Base-by-base conservation (phyloP, 2,888 invertebrate species). In the Linyphia triangularis region DNA sequence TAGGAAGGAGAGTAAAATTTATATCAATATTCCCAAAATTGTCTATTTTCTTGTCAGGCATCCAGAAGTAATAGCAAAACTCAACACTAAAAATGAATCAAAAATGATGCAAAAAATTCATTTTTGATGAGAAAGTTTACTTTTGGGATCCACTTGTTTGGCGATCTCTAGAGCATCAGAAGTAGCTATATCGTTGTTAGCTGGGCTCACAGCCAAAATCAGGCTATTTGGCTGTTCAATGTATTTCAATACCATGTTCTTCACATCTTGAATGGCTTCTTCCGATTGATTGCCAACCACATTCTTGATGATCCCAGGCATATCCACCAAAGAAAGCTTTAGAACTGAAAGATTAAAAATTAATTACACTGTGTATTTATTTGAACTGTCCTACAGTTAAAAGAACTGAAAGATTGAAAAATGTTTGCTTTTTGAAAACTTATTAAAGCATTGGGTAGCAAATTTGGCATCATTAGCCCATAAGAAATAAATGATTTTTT, bases 131-230 rank as follows among this genome's bases (percentile, higher is more conserved):
- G 4, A 19, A 51, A 26, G 89, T 65, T 85, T 75, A 95, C 97
- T 97, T 94, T 97, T 96, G 28, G 97, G 97, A 94, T 99, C 99
- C 22, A 98, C 98, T 94, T 98, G 98, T 94, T 98, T 98, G 92
- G 99, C 98, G 93, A 99, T 95, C 94, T 99, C 99, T 81, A 99
- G 94, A 90, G 99, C 99, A 94, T 99, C 99, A 86, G 99, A 99
- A 94, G 99, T 99, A 89, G 99, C 99, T 93, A 99, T 95, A 94
- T 99, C 99, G 59, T 97, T 96, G 93, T 99, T 99, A 86, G 99
- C 99, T 19, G 99, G 98, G 16, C 98, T 98, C 26, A 99, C 99
- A 70, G 99, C 99, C 92, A 99, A 94, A 92, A 99, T 97, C 89
- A 99, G 95, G 93, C 98, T 98, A 91, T 97, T 97, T 91, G 98